Conservation (phyloP, 2,797 vertebrate genomes). For the Sarcoramphus papa region DNA sequence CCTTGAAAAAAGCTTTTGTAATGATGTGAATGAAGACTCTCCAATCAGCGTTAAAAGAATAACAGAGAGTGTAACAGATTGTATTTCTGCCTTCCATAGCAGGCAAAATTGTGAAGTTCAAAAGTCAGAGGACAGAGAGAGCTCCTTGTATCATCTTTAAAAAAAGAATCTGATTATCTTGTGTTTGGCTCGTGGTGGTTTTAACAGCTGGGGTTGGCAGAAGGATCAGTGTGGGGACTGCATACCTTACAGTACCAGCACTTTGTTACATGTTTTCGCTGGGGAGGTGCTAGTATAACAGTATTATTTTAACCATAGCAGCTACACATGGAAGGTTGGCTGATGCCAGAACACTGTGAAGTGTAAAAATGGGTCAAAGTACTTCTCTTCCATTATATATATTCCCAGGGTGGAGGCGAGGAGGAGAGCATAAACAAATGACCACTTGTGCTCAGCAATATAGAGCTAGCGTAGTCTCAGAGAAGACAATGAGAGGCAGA, state of each 20-base stretch:
- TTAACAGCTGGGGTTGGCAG: not conserved
- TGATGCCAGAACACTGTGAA: not conserved
- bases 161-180: not conserved
- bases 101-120: not conserved
- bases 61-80: not conserved
- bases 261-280: not conserved
- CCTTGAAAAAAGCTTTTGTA: not conserved
- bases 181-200: not conserved
- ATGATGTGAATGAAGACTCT: not conserved
- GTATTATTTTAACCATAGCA: not conserved
- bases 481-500: not conserved
- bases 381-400: not conserved
- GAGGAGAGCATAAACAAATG: not conserved
- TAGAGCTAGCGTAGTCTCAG: not conserved
- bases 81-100: not conserved
- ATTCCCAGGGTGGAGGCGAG: not conserved
- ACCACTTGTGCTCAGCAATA: not conserved
- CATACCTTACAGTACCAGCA: not conserved
- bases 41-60: not conserved
- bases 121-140: not conserved
- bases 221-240: not conserved
- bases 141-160: accelerated
- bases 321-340: not conserved
- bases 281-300: not conserved
- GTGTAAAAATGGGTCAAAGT: not conserved